Base-by-base conservation (phyloP, 2,113 vertebrate genomes). In the Corythaeola cristata region DNA sequence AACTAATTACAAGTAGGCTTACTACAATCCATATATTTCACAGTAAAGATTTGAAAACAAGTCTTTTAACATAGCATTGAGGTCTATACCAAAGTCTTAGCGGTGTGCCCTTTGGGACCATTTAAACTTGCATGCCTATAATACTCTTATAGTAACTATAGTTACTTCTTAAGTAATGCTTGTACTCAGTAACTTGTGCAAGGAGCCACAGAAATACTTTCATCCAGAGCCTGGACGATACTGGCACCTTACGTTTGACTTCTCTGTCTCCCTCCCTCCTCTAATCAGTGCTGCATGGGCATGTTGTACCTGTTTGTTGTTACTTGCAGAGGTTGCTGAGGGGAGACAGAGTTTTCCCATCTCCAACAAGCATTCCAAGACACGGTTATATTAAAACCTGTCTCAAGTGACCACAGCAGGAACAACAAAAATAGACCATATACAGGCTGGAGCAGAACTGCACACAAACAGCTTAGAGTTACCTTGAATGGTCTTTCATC, bases 31-130 rank as follows among this genome's bases (percentile, higher is more conserved):
- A 58, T 3, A 0, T 64, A 93, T 92, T 95, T 89, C 22, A 15
- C 66, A 58, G 89, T 92, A 73, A 77, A 90, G 76, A 92, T 78
- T 75, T 60, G 58, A 91, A 92, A 97, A 82, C 56, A 85, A 89
- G 77, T 72, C 22, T 55, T 90, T 90, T 81, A 87, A 92, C 95
- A 89, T 4, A 64, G 49, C 3, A 2, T 44, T 77, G 63, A 88
- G 14, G 28, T 69, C 64, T 72, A 47, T 75, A 92, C 63, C 23
- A 17, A 90, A 94, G 35, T 56, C 56, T 44, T 56, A 68, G 60
- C 41, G 78, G 68, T 82, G 79, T 88, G 41, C 52, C 62, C 73
- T 89, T 80, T 1, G 0, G 41, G 27, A 79, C 66, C 37, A 39
- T 64, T 89, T 72, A 78, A 86, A 58, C 27, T 30, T 60, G 66